Percentiles rank a stretch among this genome's conserved stretches.
Evolutionary conservation across 1,140 invertebrate species (phyloP).

Genomic region (Calliopsis andreniformis): DNA sequence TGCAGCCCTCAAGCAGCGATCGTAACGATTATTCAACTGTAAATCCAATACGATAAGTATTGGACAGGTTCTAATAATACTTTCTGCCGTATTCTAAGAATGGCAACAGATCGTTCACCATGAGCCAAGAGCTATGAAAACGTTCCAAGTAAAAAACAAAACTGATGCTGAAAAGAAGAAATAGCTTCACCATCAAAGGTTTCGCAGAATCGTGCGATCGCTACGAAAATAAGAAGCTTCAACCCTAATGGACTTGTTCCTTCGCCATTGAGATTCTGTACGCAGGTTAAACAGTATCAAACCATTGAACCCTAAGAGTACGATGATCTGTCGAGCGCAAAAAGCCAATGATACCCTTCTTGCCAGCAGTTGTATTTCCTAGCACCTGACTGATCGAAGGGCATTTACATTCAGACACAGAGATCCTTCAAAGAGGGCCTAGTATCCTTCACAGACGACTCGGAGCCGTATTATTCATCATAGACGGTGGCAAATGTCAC

Average conservation of each 20-base stretch:
- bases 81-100: too few species aligned
- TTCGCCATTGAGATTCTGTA: too few species aligned
- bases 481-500: conserved; percentile 32
- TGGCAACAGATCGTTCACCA: too few species aligned
- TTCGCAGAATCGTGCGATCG: too few species aligned
- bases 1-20: too few species aligned
- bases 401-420: background rate
- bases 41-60: too few species aligned
- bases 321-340: conserved; percentile 23
- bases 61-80: too few species aligned
- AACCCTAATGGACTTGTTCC: background rate
- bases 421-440: background rate
- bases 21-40: too few species aligned
- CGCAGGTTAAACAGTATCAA: background rate
- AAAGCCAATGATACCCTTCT: conserved; percentile 17
- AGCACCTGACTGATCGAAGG: conserved; percentile 26
- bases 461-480: conserved; percentile 16
- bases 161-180: background rate
- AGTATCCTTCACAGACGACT: background rate
- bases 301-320: conserved; percentile 2
- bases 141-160: too few species aligned
- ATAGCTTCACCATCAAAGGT: background rate
- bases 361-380: background rate
- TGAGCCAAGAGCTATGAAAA: too few species aligned
- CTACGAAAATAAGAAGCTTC: background rate